Evolutionary conservation across 2,113 vertebrate genomes (phyloP).

Genomic region (Corythoichthys intestinalis): DNA sequence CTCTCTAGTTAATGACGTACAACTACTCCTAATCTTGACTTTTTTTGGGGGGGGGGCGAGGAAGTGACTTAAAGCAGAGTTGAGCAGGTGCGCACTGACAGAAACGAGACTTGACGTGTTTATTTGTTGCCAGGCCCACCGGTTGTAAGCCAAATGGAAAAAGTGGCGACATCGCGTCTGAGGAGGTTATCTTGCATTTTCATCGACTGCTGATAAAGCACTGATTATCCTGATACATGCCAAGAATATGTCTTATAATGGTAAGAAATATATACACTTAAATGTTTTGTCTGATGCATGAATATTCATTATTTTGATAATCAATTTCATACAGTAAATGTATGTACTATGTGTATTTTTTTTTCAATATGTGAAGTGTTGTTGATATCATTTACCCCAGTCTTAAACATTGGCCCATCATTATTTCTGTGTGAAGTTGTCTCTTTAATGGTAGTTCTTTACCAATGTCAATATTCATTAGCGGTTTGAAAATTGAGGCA

Average conservation of each 20-base stretch:
- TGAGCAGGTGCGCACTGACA: neutral
- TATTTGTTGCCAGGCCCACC: neutral
- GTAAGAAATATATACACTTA: neutral
- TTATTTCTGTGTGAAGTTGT: neutral
- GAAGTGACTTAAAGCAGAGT: neutral
- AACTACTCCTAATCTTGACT: neutral
- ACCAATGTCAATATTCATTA: neutral
- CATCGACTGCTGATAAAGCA: slow-evolving; percentile 1
- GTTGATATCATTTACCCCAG: neutral
- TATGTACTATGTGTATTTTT: neutral
- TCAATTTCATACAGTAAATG: neutral
- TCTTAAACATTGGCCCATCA: neutral
- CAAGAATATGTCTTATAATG: neutral
- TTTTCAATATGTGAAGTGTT: neutral
- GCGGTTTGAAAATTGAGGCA: neutral
- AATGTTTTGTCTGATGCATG: neutral
- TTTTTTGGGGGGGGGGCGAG: neutral
- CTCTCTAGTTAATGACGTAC: neutral
- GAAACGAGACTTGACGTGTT: neutral
- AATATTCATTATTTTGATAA: neutral
- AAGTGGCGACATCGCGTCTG: neutral
- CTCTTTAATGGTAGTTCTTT: neutral
- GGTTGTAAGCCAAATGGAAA: neutral
- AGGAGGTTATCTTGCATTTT: neutral
- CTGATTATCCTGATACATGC: neutral